Conservation (phyloP, 2,113 vertebrate genomes). For the Gnathonemus echidnorhynchus region DNA sequence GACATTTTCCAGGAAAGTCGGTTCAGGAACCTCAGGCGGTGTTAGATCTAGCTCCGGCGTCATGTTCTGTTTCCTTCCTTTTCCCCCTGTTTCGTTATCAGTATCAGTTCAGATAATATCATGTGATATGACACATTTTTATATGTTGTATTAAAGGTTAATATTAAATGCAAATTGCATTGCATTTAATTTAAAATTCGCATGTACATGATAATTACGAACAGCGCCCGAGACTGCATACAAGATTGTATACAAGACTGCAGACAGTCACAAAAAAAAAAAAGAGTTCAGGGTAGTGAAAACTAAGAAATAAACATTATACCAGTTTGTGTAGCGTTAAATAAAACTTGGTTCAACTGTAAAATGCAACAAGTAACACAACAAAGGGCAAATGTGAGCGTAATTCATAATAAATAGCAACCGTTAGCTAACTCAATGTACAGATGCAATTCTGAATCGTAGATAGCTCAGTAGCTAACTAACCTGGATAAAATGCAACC, state of each 20-base stretch:
- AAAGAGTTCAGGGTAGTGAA: background rate
- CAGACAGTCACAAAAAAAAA: background rate
- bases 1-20: slow-evolving; percentile 70
- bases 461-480: background rate
- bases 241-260: background rate
- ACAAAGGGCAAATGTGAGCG: background rate
- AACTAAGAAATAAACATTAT: background rate
- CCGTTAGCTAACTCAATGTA: background rate
- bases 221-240: background rate
- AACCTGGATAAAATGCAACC: background rate
- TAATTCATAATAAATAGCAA: background rate
- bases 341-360: background rate
- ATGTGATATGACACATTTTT: background rate
- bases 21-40: slow-evolving; percentile 85
- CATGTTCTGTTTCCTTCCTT: slow-evolving; percentile 66
- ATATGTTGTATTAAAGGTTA: background rate
- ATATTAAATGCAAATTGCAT: background rate
- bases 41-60: slow-evolving; percentile 83
- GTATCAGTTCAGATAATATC: background rate
- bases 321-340: background rate
- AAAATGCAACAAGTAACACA: background rate
- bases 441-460: background rate
- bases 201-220: background rate
- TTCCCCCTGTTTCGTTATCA: slow-evolving; percentile 50
- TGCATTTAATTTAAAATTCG: background rate